A percentile compares a stretch with the other conserved stretches of the same genome.
phyloP scores from a whole-genome alignment of 2,888 invertebrate genomes.

The Latrodectus hesperus region DNA sequence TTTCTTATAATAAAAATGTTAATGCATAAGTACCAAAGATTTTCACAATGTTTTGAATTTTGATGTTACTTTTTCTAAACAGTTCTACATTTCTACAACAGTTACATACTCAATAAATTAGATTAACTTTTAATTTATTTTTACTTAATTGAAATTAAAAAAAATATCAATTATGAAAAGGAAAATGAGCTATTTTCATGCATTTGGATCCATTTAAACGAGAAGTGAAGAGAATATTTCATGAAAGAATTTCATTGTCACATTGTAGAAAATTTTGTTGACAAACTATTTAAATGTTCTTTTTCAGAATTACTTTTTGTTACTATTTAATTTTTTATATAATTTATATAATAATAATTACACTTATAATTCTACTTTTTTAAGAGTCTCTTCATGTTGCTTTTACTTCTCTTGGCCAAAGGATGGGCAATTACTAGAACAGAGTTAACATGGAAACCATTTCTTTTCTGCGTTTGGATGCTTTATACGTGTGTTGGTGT shows the following conservation, averaged over 20 bases:
- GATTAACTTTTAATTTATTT: no score
- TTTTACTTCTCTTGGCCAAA: conserved; percentile 92
- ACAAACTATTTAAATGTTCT: not conserved
- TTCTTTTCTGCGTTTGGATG: conserved; percentile 91
- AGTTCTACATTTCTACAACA: no score
- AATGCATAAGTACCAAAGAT: no score
- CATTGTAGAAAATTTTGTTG: not conserved
- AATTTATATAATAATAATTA: not conserved
- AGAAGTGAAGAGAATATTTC: no score
- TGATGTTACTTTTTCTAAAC: no score
- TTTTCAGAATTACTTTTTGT: not conserved
- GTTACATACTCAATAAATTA: no score
- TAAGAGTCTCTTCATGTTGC: conserved; percentile 93
- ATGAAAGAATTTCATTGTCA: not conserved
- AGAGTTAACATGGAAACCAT: conserved; percentile 89
- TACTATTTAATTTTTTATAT: not conserved
- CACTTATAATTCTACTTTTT: not conserved
- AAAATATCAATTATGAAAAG: no score
- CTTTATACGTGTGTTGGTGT: conserved; percentile 93
- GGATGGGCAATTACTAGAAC: conserved; percentile 96
- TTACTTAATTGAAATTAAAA: no score
- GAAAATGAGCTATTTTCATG: no score
- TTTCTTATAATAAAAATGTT: no score
- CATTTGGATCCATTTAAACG: no score
- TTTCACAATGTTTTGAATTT: no score